Base-by-base conservation (phyloP, 2,888 invertebrate genomes). In the Pseudeuparius sepicola region DNA sequence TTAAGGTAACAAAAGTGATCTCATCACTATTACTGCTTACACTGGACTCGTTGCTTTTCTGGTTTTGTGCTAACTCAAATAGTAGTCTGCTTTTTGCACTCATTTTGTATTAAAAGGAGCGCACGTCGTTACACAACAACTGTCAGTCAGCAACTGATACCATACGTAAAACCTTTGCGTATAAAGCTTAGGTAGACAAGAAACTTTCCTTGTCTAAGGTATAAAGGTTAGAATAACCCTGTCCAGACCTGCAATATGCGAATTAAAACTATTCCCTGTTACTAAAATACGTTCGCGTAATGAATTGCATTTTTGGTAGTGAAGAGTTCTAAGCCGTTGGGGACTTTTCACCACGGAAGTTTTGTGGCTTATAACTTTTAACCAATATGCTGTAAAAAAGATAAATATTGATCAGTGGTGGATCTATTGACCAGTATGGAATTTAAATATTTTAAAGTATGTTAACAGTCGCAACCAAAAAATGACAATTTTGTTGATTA, bases 391-490 rank as follows among this genome's bases (percentile, higher is more conserved):
- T 20, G 7, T 20, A 20, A 20, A 20, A 6, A 20, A n/a, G 20
- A 7, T 20, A 20, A 20, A n/a, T n/a, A 20, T 20, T 20, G 20
- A n/a, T n/a, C n/a, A n/a, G n/a, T n/a, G n/a, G n/a, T 20, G n/a
- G 20, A 20, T 20, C 20, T 20, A 20, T 20, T 20, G n/a, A 7
- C n/a, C 20, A 20, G 20, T 20, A 20, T 20, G 20, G n/a, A 20
- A 20, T 20, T 20, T n/a, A 20, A 20, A 20, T n/a, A 20, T 20
- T 20, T 20, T 20, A 20, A 20, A 20, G 20, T 20, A 20, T 20
- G 20, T 20, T 20, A 20, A 20, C 20, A 20, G 20, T 20, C 20
- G n/a, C 20, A 20, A 20, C 6, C n/a, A 6, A 20, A 20, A 20
- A 20, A 20, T n/a, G 6, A 20, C 20, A 20, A 20, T 20, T 20